Base-by-base conservation (phyloP, 2,888 invertebrate genomes). In the Melanchra persicariae region DNA sequence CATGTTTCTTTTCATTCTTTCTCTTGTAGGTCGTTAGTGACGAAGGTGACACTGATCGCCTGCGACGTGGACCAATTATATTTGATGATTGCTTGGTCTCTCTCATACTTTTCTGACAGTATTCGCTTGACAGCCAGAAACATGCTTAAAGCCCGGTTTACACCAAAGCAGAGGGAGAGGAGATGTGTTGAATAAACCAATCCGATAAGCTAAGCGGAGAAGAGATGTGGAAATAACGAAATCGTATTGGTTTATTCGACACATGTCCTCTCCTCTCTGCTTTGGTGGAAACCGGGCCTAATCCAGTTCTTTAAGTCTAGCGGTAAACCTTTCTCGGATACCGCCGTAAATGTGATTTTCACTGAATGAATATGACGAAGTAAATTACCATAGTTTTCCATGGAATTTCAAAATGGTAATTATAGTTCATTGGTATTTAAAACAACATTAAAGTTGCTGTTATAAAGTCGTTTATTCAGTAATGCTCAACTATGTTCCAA, bases 321-420 rank as follows among this genome's bases (percentile, higher is more conserved):
- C 10, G n/a, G 24, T 12, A 52, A 26, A 26, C 6, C 12, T 22
- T 22, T 49, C 2, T 12, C 51, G 12, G 7, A 17, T 43, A 43
- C 17, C 19, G 17, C 22, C 22, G 30, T n/a, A 73, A 66, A 62
- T 77, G 30, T 58, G 47, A 77, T 66, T 62, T 17, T 30, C 34
- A 43, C 1, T 26, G 37, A 72, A 62, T 77, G 22, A 58, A 37
- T 54, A 9, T 60, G 19, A 19, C 9, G n/a, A 59, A 62, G 19
- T 22, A 43, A 59, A 60, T 40, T 72, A 19, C 15, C 30, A 1
- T 54, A 30, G 2, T 30, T 45, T 24, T 63, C 12, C 54, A 66
- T 66, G 43, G 12, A 34, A 51, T 47, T 58, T 58, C 24, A n/a
- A 67, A 30, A 24, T 19, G 19, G 4, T 15, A 15, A 17, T 40